phyloP scores from a whole-genome alignment of 2,113 vertebrate genomes.

The Nycticryphes semicollaris region DNA sequence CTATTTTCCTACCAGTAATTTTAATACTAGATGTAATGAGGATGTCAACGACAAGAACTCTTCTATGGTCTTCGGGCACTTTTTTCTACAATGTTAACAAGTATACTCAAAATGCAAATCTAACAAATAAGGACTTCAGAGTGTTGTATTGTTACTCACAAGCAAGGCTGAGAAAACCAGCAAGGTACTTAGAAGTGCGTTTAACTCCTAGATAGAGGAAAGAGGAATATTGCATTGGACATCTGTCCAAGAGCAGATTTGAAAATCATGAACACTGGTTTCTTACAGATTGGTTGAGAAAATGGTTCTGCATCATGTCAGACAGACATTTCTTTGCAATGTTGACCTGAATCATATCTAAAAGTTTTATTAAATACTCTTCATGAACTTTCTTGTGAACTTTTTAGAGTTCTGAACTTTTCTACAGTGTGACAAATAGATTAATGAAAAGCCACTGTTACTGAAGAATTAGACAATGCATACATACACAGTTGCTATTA shows the following conservation, averaged over 20 bases:
- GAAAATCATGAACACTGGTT: neutral
- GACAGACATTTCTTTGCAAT: neutral
- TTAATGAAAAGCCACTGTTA: neutral
- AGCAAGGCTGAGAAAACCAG: neutral
- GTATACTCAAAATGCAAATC: neutral
- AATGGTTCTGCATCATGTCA: neutral
- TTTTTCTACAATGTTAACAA: neutral
- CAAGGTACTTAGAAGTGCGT: neutral
- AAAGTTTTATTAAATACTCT: neutral
- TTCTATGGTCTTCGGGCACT: neutral
- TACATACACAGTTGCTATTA: neutral
- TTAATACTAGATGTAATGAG: neutral
- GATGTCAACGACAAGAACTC: neutral
- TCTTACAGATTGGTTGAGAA: neutral
- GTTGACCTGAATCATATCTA: neutral
- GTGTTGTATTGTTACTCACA: neutral
- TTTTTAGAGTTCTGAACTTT: neutral
- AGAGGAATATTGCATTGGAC: neutral
- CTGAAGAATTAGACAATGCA: neutral
- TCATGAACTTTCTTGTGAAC: neutral
- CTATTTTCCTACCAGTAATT: neutral
- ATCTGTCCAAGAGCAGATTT: neutral
- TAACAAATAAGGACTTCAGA: neutral
- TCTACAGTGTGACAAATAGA: neutral
- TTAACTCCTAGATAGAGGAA: neutral